Evolutionary conservation across 2,888 invertebrate genomes (phyloP).

Genomic region (Peribatodes rhomboidaria): DNA sequence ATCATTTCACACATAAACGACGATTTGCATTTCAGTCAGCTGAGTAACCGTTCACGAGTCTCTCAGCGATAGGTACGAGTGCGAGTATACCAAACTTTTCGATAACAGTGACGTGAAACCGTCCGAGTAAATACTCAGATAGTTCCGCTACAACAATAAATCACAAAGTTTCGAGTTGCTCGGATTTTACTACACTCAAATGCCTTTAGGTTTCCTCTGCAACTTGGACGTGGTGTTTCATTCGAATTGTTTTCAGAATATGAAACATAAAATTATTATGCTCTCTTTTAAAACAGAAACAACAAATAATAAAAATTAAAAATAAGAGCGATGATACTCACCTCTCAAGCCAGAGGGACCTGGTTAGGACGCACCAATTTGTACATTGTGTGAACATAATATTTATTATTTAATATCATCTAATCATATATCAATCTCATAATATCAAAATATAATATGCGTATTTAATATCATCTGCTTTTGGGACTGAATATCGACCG

Average conservation of each 20-base stretch:
- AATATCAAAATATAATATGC: too few relatives aligned
- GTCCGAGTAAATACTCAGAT: slow-evolving; percentile 72
- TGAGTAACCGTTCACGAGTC: slow-evolving; percentile 58
- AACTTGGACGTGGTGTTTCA: slow-evolving; percentile 17
- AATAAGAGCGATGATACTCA: too few relatives aligned
- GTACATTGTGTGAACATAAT: too few relatives aligned
- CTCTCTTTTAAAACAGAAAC: too few relatives aligned
- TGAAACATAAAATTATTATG: too few relatives aligned
- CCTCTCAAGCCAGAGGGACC: too few relatives aligned
- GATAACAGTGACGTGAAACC: slow-evolving; percentile 72
- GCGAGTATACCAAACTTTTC: slow-evolving; percentile 35
- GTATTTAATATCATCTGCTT: too few relatives aligned
- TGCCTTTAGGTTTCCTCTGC: slow-evolving; percentile 33
- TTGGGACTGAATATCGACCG: too few relatives aligned
- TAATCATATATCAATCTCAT: too few relatives aligned
- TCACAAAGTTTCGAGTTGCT: slow-evolving; percentile 69
- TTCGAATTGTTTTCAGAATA: slow-evolving; percentile 11
- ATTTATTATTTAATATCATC: too few relatives aligned
- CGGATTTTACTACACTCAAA: slow-evolving; percentile 54
- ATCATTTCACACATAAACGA: slow-evolving; percentile 10
- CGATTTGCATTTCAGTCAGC: slow-evolving; percentile 45
- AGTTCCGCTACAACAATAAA: slow-evolving; percentile 76
- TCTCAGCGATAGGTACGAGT: slow-evolving; percentile 6
- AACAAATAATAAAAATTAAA: too few relatives aligned
- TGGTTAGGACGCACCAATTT: too few relatives aligned